Conservation (phyloP, 2,797 vertebrate genomes). For the Bovichtus variegatus region DNA sequence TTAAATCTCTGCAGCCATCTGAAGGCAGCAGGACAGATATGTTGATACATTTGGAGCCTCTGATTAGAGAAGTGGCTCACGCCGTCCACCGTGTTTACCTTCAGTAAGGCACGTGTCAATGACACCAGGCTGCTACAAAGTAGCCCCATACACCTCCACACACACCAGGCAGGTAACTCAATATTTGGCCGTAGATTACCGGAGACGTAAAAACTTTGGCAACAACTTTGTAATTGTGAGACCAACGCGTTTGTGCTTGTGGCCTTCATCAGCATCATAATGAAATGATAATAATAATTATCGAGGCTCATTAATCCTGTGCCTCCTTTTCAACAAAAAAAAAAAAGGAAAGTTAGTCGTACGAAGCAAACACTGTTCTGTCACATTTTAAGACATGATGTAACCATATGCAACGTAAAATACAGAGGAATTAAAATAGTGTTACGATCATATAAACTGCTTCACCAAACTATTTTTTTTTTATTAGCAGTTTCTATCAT, state of each 20-base stretch:
- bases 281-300: not conserved
- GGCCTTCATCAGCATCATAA: too few species aligned
- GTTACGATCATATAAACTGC: not conserved
- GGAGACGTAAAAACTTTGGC: too few species aligned
- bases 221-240: too few species aligned
- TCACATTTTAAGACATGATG: not conserved
- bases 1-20: constrained; percentile 6
- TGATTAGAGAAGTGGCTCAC: not conserved
- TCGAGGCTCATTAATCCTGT: not conserved
- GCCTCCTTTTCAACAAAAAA: not conserved
- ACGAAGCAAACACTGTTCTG: not conserved
- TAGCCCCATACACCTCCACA: not conserved
- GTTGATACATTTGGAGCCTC: not conserved
- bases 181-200: not conserved
- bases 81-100: not conserved
- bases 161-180: not conserved
- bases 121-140: not conserved
- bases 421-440: not conserved
- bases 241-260: too few species aligned
- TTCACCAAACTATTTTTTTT: not conserved
- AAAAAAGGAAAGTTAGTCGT: not conserved
- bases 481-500: not conserved
- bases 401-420: not conserved
- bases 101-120: not conserved
- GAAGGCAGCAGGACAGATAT: constrained; percentile 2